Conservation (phyloP, 2,113 vertebrate genomes). For the Cyprinodon variegatus region DNA sequence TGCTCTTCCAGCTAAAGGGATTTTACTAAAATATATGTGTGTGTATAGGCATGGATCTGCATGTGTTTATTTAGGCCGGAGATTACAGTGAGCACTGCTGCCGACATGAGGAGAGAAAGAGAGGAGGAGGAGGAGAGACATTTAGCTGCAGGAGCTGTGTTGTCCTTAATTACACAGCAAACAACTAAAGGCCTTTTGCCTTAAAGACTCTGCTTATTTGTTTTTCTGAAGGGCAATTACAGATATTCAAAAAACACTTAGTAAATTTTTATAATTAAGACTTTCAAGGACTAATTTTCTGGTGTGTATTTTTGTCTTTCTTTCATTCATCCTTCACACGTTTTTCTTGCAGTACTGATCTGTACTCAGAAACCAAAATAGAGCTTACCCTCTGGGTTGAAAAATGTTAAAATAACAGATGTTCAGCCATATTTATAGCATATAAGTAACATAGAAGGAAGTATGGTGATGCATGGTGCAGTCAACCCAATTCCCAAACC, state of each 20-base stretch:
- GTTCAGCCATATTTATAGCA: background rate
- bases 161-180: slow-evolving; percentile 76
- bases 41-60: slow-evolving; percentile 39
- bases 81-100: slow-evolving; percentile 70
- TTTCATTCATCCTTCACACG: slow-evolving; percentile 39
- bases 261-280: slow-evolving; percentile 68
- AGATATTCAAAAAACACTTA: slow-evolving; percentile 59
- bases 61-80: slow-evolving; percentile 65
- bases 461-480: background rate
- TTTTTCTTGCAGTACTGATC: slow-evolving; percentile 12
- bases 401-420: slow-evolving; percentile 28
- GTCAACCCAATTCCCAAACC: background rate
- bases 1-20: slow-evolving; percentile 77
- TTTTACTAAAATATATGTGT: slow-evolving; percentile 61
- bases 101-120: slow-evolving; percentile 64
- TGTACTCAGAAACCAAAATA: slow-evolving; percentile 8
- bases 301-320: slow-evolving; percentile 6
- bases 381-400: background rate
- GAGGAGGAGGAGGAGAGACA: slow-evolving; percentile 50
- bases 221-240: slow-evolving; percentile 67
- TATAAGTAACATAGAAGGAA: background rate
- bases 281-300: slow-evolving; percentile 56
- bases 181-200: slow-evolving; percentile 65
- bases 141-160: slow-evolving; percentile 62
- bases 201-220: slow-evolving; percentile 60